Evolutionary conservation across 2,888 invertebrate species (phyloP).

Genomic region (Melangyna quadrimaculata): DNA sequence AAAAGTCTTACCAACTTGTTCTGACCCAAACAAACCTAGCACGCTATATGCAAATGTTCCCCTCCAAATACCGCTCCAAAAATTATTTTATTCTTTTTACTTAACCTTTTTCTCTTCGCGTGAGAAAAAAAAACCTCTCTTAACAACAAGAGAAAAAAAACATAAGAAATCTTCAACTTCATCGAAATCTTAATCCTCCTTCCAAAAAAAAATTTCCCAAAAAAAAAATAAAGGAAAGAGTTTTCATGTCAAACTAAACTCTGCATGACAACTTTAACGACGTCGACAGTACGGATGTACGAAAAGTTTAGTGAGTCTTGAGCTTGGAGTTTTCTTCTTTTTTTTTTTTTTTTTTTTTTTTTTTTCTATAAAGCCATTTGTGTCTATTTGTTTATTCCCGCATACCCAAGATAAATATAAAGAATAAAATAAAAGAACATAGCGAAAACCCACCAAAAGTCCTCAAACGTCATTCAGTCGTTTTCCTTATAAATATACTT

Average conservation of each 20-base stretch:
- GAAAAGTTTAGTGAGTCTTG: neutral
- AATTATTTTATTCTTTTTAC: too few species aligned
- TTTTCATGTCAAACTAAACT: neutral
- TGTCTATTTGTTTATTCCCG: constrained; percentile 11
- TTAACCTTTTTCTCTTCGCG: too few species aligned
- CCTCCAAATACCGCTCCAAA: too few species aligned
- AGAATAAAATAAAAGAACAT: neutral
- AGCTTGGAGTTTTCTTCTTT: neutral
- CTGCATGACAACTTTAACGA: neutral
- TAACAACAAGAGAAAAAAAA: neutral
- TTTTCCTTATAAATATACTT: neutral
- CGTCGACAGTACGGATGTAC: constrained; percentile 9
- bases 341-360: neutral
- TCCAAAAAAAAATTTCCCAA: neutral
- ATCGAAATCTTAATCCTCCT: neutral
- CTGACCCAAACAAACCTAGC: too few species aligned
- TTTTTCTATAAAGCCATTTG: neutral
- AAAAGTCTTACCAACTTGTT: too few species aligned
- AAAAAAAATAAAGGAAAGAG: neutral
- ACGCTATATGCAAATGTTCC: too few species aligned
- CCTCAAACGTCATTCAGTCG: constrained; percentile 8
- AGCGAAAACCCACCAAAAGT: neutral
- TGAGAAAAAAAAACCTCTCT: neutral
- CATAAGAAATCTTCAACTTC: neutral
- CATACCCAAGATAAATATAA: neutral